Base-by-base conservation (phyloP, 2,888 invertebrate genomes). In the Bimastos eiseni region DNA sequence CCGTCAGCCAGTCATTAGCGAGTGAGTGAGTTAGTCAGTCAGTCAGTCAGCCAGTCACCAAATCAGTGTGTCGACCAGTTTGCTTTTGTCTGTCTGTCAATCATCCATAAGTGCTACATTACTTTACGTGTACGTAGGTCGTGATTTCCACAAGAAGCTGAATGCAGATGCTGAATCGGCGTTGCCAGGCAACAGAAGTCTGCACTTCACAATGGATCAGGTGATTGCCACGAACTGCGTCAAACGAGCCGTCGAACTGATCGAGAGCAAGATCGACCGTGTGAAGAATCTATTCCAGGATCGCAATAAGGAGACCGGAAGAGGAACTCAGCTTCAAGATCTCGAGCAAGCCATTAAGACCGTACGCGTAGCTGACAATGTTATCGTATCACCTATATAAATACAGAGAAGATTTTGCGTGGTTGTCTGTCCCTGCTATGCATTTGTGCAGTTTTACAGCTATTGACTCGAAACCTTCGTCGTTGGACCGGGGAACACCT, bases 221-320 rank as follows among this genome's bases (percentile, higher is more conserved):
- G 90, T 91, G 70, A 90, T 90, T 6, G 88, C 91, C 37, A 91
- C 92, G 91, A 92, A 91, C 88, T 70, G 90, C 36, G 89, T 94
- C 70, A 94, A 94, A 91, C 92, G 93, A 11, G 92, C 93, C 36
- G 92, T 95, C 38, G 94, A 94, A 83, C 93, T 93, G 90, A 93
- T 95, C 89, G 94, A 94, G 91, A 93, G 92, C 90, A 93, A 94
- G 34, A 92, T 94, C 89, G 94, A 94, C 44, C 93, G 93, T 89
- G 92, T 95, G 44, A 93, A 92, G 44, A 92, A 93, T 19, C 93
- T 93, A 89, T 93, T 94, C 88, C 93, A 94, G 84, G 93, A 93
- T 90, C 91, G 93, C 44, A 93, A 93, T 70, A 92, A 86, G 89
- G 24, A 38, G 44, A 83, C 89, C 33, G 89, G 91, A 89, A 89